phyloP scores from a whole-genome alignment of 2,888 invertebrate species.

The Coremacera marginata region DNA sequence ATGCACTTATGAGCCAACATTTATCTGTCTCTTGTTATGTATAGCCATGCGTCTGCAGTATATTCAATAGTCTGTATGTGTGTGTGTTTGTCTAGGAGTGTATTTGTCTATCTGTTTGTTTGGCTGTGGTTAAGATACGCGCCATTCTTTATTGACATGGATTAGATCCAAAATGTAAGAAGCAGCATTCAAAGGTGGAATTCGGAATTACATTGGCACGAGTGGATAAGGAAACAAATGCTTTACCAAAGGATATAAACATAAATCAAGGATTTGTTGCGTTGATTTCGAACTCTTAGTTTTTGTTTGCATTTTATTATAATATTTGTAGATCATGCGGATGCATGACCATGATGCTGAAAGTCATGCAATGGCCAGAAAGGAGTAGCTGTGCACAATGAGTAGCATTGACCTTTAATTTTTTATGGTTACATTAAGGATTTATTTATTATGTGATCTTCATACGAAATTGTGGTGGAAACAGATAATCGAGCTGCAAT shows the following conservation, averaged over 20 bases:
- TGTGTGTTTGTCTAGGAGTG: not conserved
- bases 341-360: not conserved
- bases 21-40: conserved; percentile 13
- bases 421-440: conserved; percentile 1
- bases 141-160: conserved; percentile 5
- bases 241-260: conserved; percentile 13
- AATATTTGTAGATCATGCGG: conserved; percentile 23
- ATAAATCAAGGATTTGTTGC: conserved; percentile 31
- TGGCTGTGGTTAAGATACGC: not conserved
- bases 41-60: not conserved
- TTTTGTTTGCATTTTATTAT: conserved; percentile 12
- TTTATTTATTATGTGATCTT: not conserved
- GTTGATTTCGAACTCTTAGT: conserved; percentile 5
- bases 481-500: not conserved
- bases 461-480: not conserved
- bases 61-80: not conserved
- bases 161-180: not conserved
- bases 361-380: not conserved
- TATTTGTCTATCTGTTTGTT: not conserved
- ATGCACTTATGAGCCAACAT: conserved; percentile 26
- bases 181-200: not conserved
- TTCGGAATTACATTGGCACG: conserved; percentile 13
- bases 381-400: not conserved
- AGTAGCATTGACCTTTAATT: conserved; percentile 27
- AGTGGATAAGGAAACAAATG: conserved; percentile 38